A percentile compares a stretch with the other conserved stretches of the same genome.
phyloP scores from a whole-genome alignment of 2,113 vertebrate genomes.

The Corythaixoides concolor region DNA sequence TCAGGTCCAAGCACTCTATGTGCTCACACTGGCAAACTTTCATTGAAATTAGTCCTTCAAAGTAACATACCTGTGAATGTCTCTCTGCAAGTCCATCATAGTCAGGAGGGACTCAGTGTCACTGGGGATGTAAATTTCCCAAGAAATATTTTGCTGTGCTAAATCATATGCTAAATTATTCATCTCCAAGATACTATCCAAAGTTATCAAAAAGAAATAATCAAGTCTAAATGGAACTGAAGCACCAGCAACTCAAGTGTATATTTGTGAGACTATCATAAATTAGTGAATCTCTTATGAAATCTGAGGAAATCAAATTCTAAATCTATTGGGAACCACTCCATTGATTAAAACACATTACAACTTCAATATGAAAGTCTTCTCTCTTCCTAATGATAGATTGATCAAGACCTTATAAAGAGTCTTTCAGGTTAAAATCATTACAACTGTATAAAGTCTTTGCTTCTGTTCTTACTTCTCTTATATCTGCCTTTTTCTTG shows the following conservation, averaged over 20 bases:
- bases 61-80: background rate
- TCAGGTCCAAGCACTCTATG: background rate
- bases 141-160: background rate
- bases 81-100: background rate
- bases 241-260: background rate
- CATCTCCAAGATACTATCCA: background rate
- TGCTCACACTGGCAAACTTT: background rate
- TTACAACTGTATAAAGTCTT: background rate
- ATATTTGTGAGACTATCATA: background rate
- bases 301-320: background rate
- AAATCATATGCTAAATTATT: background rate
- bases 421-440: background rate
- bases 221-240: background rate
- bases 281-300: background rate
- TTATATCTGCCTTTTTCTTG: background rate
- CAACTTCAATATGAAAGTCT: background rate
- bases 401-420: background rate
- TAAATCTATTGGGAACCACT: background rate
- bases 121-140: background rate
- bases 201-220: background rate
- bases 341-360: background rate
- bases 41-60: background rate
- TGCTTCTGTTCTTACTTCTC: background rate
- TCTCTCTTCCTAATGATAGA: background rate
- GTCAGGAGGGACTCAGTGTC: background rate